A percentile compares a stretch with the other conserved stretches of the same genome.
Evolutionary conservation across 2,113 vertebrate species (phyloP).

Genomic region (Gallinago jamesoni): DNA sequence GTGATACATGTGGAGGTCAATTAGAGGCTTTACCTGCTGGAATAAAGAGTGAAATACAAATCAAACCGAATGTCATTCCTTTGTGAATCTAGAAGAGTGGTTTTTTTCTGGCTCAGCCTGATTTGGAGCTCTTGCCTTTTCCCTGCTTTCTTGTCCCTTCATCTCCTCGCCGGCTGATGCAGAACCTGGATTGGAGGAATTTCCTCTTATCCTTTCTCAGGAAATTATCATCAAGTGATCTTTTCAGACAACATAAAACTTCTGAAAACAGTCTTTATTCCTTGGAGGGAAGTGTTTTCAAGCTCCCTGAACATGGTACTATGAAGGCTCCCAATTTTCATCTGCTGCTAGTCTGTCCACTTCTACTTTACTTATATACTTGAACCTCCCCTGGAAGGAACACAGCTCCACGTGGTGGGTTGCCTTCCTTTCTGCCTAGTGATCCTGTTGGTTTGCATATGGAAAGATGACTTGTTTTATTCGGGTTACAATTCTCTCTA

Average conservation of each 20-base stretch:
- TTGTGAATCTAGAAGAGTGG: not conserved
- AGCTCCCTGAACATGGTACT: not conserved
- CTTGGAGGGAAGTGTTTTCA: not conserved
- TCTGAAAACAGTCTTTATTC: not conserved
- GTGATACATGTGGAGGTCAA: not conserved
- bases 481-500: not conserved
- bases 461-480: not conserved
- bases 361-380: not conserved
- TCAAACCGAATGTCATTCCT: not conserved
- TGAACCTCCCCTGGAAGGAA: not conserved
- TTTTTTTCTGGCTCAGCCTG: not conserved
- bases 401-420: not conserved
- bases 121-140: not conserved
- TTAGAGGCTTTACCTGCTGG: not conserved
- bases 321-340: not conserved
- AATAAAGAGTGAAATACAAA: not conserved
- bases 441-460: not conserved
- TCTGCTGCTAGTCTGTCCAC: not conserved
- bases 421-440: not conserved
- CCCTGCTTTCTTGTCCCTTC: not conserved
- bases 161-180: not conserved
- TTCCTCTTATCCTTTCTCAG: not conserved
- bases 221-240: not conserved
- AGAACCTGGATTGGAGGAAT: not conserved
- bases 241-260: not conserved